Evolutionary conservation across 37 sponge, comb jelly and placozoan species (phyloP), one percentile per base, ranked within the genome.

Genomic region (Halichondria panicea): DNA sequence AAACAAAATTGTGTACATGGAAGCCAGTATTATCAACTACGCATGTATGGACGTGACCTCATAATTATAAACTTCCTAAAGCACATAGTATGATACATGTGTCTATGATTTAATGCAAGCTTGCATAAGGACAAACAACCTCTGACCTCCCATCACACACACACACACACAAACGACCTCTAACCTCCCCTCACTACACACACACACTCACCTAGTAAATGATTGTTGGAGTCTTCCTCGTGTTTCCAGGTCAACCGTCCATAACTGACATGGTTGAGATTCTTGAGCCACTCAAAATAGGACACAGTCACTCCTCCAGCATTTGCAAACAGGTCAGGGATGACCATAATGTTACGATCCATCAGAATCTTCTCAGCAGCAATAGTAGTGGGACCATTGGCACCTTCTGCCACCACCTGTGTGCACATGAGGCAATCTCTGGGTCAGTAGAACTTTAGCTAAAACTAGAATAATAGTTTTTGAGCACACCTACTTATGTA

Each of bases 271-370:
- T 98, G 99, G 82, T 94, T 98, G 28, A 98, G 76, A 52, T 98
- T 98, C 88, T 98, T 98, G 45, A 98, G 78, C 99, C 99, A 98
- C 82, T 98, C 99, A 80, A 98, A 98, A 83, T 98, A 98, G 8
- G 96, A 95, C 72, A 98, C 99, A 27, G 99, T 98, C 75, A 98
- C 99, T 77, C 99, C 99, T 37, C 99, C 99, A 75, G 99, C 93
- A 81, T 92, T 89, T 43, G 92, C 95, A 85, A 84, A 94, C 80
- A 96, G 43, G 77, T 96, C 97, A 84, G 99, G 99, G 25, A 98
- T 88, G 32, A 98, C 94, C 15, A 98, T 70, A 48, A 80, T 73
- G 4, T 88, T 90, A 44, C 79, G 86, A 12, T 84, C 81, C 18
- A 83, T 74, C 5, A 95, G 85, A 22, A 98, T 95, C 73, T 70